A percentile compares a stretch with the other conserved stretches of the same genome.
phyloP scores from a whole-genome alignment of 2,888 invertebrate genomes.

The Tryphoninae sp. region DNA sequence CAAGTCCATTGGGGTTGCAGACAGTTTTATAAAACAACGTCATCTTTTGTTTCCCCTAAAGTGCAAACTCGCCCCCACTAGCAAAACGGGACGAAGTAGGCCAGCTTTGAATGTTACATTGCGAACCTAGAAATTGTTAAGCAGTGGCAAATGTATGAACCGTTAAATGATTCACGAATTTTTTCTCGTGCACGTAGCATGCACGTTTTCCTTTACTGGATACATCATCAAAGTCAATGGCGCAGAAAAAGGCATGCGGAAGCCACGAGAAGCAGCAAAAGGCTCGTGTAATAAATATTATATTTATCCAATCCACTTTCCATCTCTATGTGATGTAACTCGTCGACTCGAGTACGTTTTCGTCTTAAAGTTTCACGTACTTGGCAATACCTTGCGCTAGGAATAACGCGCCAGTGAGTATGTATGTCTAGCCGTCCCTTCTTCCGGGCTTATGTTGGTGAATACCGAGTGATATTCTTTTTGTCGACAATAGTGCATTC shows the following conservation, averaged over 20 bases:
- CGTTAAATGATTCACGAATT: constrained; percentile 51
- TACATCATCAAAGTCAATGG: constrained; percentile 20
- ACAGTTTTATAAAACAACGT: too few species aligned
- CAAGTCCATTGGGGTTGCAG: too few species aligned
- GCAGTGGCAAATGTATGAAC: constrained; percentile 42
- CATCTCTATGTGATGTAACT: constrained; percentile 44
- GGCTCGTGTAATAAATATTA: constrained; percentile 64
- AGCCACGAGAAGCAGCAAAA: constrained; percentile 1
- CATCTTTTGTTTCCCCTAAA: background rate
- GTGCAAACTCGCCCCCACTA: background rate
- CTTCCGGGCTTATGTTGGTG: background rate
- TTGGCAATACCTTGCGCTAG: constrained; percentile 25
- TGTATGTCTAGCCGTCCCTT: constrained; percentile 8
- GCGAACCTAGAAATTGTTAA: constrained; percentile 10
- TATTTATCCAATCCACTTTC: constrained; percentile 66
- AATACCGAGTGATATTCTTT: constrained; percentile 37
- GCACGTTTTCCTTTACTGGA: constrained; percentile 9
- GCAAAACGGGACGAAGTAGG: background rate
- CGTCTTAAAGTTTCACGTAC: constrained; percentile 19
- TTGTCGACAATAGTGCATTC: constrained; percentile 35
- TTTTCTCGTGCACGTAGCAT: constrained; percentile 18
- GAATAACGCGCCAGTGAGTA: constrained; percentile 29
- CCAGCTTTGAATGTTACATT: background rate
- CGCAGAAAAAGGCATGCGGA: constrained; percentile 3
- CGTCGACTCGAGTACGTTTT: constrained; percentile 18